phyloP scores from a whole-genome alignment of 2,113 vertebrate species.

The Chionodraco myersi region DNA sequence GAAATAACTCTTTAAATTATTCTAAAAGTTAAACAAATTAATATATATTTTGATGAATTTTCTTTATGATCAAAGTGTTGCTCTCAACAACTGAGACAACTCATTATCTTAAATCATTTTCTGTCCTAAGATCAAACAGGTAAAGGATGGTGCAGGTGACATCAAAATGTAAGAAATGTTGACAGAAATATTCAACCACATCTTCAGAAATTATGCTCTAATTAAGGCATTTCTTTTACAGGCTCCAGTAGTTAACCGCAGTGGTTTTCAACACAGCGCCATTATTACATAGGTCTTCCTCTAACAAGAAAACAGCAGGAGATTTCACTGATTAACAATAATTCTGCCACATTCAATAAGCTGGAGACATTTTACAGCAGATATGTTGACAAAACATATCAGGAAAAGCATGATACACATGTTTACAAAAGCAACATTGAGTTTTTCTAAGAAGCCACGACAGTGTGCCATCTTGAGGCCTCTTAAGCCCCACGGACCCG shows the following conservation, averaged over 20 bases:
- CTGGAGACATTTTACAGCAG: too few species aligned
- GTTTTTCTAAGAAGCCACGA: too few species aligned
- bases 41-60: background rate
- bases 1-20: slow-evolving; percentile 5
- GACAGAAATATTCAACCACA: background rate
- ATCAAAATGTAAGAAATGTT: background rate
- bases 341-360: too few species aligned
- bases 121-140: background rate
- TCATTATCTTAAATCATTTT: background rate
- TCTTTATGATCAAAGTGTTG: background rate
- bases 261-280: too few species aligned
- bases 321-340: background rate
- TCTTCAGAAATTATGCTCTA: background rate
- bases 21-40: background rate
- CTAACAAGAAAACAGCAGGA: background rate
- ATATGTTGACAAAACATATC: too few species aligned
- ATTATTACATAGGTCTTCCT: background rate
- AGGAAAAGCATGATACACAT: too few species aligned
- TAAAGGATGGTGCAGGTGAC: background rate
- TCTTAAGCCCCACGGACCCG: too few species aligned
- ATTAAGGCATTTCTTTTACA: background rate
- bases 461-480: too few species aligned
- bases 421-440: too few species aligned
- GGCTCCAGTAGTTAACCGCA: background rate
- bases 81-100: background rate